Base-by-base conservation (phyloP, 2,888 invertebrate species). In the Urechis unicinctus region DNA sequence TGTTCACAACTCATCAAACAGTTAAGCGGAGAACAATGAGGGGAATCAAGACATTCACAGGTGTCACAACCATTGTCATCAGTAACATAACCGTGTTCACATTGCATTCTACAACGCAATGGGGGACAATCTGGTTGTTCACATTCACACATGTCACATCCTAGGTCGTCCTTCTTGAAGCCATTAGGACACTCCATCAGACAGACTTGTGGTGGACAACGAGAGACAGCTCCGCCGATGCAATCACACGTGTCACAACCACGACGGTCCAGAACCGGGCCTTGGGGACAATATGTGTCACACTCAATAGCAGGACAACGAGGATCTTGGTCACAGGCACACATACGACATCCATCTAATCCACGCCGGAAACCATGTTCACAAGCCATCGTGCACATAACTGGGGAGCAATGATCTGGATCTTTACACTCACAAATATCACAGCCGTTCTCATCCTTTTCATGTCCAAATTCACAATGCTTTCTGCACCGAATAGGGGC, bases 81-180 rank as follows among this genome's bases (percentile, higher is more conserved):
- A 28, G 30, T 43, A 21, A 22, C 21, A 21, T 42, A 50, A 6
- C 55, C 55, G 46, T 46, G 46, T 46, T 53, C 46, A 21, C 53
- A 53, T 4, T 9, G 25, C 36, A 6, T 52, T 25, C 5, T 9
- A 41, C 28, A 43, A 31, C 28, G 13, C 43, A 22, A 43, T n/a
- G 28, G 36, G 9, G 9, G 9, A 36, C 36, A 36, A 13, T 9
- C 36, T n/a, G n/a, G n/a, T n/a, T n/a, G n/a, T 9, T 6, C 43
- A 41, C 50, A 48, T 47, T 53, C 53, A 24, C 53, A 53, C 5
- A 47, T 47, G n/a, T 45, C 42, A 24, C 53, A 53, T 6, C 54
- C 49, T n/a, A 41, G 30, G 5, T 50, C 49, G 45, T 48, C 50
- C 22, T 31, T 48, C 49, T 54, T 54, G 26, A 45, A 30, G 22